Evolutionary conservation across 2,888 invertebrate species (phyloP), one percentile per base, ranked within the genome.

Genomic region (Arrhopalites spinosus): DNA sequence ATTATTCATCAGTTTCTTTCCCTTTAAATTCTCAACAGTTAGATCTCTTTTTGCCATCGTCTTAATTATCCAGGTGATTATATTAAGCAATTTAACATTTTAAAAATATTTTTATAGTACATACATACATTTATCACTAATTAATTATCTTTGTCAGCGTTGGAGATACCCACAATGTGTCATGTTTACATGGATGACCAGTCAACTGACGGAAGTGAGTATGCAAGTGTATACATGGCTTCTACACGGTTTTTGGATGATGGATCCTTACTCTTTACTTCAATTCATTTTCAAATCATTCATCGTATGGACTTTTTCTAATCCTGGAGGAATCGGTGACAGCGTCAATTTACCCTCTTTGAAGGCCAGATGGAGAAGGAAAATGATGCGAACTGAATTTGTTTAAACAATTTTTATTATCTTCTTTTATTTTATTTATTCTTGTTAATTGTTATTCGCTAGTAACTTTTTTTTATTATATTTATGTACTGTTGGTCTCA

Each of bases 121-220:
- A 63, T 8, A 36, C 20, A 67, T 67, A 20, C 20, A 45, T 43
- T 67, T 13, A 45, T 11, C 13, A 25, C 25, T 7, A 61, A 17
- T 30, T 27, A 17, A 17, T 29, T 17, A 29, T 8, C 47, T 2
- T 2, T 23, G 29, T 25, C 45, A 73, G 73, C 73, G 73, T n/a
- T 73, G 73, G 73, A 64, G 73, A 1, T 73, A 73, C 25, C 73
- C 73, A 15, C 23, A 66, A 47, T 64, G 73, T 66, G 73, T 73
- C n/a, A 63, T 73, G 50, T 20, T 64, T 11, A 73, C 73, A 8
- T 73, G 73, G 73, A 17, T 64, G 11, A 66, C 64, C 5, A 73
- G 73, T 64, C 73, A 73, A 20, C 50, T 73, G 20, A 73, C 73
- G 29, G 73, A 73, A 29, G 29, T 73, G 30, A 64, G 64, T 20